phyloP scores from a whole-genome alignment of 2,797 vertebrate genomes.

The Sphenopsis melanotis region DNA sequence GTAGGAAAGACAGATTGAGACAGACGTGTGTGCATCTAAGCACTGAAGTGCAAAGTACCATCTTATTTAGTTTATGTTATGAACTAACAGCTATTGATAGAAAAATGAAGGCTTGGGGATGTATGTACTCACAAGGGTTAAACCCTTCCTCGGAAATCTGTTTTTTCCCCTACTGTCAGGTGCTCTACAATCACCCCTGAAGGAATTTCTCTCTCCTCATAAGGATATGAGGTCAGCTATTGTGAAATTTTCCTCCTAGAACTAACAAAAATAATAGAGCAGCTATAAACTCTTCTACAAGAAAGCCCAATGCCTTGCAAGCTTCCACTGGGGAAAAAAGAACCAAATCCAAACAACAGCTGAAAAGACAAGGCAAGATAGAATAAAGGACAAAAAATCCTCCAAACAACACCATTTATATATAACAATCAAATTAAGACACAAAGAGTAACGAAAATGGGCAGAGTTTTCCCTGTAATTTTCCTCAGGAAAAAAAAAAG shows the following conservation, averaged over 20 bases:
- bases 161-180: not conserved
- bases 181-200: conserved; percentile 1
- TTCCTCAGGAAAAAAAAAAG: not conserved
- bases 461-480: not conserved
- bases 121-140: not conserved
- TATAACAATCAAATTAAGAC: not conserved
- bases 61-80: not conserved
- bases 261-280: conserved; percentile 18
- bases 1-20: not conserved
- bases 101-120: not conserved
- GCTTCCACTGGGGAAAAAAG: not conserved
- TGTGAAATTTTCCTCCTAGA: conserved; percentile 1
- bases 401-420: not conserved
- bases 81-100: not conserved
- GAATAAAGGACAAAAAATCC: not conserved
- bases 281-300: not conserved
- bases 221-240: conserved; percentile 43
- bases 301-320: not conserved
- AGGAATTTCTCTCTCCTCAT: conserved; percentile 17
- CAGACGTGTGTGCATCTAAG: not conserved
- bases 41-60: not conserved
- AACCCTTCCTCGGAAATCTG: not conserved
- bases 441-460: not conserved
- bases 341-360: not conserved
- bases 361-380: conserved; percentile 8